Conservation (phyloP, 2,888 invertebrate species). For the Ichneumon xanthorius region DNA sequence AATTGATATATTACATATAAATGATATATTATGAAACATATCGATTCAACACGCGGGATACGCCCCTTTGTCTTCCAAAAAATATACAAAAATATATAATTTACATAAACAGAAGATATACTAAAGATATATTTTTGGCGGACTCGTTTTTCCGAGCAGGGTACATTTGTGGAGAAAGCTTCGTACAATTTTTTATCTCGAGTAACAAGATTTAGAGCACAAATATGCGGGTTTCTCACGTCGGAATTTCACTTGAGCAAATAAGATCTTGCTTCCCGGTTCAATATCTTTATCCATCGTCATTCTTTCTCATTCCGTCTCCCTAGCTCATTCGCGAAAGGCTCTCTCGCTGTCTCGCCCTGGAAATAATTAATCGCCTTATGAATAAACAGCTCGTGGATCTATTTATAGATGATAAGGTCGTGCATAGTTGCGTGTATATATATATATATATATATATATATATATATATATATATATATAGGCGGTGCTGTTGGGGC, state of each 20-base stretch:
- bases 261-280: conserved; percentile 13
- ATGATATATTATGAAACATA: too few species aligned
- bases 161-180: not conserved
- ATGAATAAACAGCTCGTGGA: conserved; percentile 41
- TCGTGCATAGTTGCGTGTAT: not conserved
- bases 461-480: too few species aligned
- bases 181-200: conserved; percentile 24
- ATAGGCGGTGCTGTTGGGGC: not conserved
- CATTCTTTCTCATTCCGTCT: not conserved
- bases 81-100: too few species aligned
- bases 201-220: conserved; percentile 25
- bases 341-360: not conserved
- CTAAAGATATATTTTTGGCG: too few species aligned
- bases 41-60: too few species aligned
- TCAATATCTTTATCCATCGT: conserved; percentile 4
- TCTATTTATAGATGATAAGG: conserved; percentile 33
- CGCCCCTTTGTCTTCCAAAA: too few species aligned
- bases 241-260: conserved; percentile 13
- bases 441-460: too few species aligned
- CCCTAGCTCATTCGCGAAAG: not conserved
- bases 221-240: conserved; percentile 16
- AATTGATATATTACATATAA: too few species aligned
- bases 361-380: conserved; percentile 46
- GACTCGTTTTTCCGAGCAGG: too few species aligned
- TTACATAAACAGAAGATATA: too few species aligned